Base-by-base conservation (phyloP, 2,888 invertebrate genomes). In the Mycalesis mineus region DNA sequence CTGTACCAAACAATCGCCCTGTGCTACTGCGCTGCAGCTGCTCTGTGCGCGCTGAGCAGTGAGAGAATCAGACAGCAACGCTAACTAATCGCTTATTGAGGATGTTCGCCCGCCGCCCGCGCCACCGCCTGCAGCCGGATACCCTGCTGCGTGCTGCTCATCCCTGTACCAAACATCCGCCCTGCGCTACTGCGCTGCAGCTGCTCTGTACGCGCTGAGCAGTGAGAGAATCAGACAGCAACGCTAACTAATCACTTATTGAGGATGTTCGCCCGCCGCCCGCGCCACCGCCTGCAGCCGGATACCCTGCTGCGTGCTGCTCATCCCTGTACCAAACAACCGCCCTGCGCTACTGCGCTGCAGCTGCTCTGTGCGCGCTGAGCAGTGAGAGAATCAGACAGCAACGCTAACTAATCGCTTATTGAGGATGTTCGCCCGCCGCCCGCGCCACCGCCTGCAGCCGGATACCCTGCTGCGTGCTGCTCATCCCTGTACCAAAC, bases 141-240 rank as follows among this genome's bases (percentile, higher is more conserved):
- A 7, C 33, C n/a, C n/a, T n/a, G n/a, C n/a, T n/a, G n/a, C n/a
- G n/a, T n/a, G n/a, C n/a, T n/a, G n/a, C n/a, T n/a, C n/a, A n/a
- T n/a, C n/a, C n/a, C n/a, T n/a, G n/a, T n/a, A n/a, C n/a, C 75
- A 69, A n/a, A n/a, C n/a, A n/a, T n/a, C n/a, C n/a, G n/a, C n/a
- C n/a, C n/a, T n/a, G 65, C 48, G 4, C 14, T 6, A n/a, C 45
- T 31, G 29, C 8, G 1, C 4, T 4, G 8, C 5, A 33, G n/a
- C 7, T 62, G 17, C 59, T 69, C 82, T 82, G 62, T 54, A 56
- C 14, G 17, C n/a, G 58, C 31, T 68, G 67, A 67, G 68, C 66
- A n/a, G n/a, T n/a, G n/a, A n/a, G n/a, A 63, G 70, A 75, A 75
- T 75, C 73, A 70, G 75, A 71, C 72, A 68, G 67, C 69, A 72